Percentiles rank a stretch among this genome's conserved stretches.
These are phyloP conservation scores for Arnoldichthys spilopterus DNA, from an alignment of 2,797 vertebrate genomes.

Conservation along the genomic window DNA sequence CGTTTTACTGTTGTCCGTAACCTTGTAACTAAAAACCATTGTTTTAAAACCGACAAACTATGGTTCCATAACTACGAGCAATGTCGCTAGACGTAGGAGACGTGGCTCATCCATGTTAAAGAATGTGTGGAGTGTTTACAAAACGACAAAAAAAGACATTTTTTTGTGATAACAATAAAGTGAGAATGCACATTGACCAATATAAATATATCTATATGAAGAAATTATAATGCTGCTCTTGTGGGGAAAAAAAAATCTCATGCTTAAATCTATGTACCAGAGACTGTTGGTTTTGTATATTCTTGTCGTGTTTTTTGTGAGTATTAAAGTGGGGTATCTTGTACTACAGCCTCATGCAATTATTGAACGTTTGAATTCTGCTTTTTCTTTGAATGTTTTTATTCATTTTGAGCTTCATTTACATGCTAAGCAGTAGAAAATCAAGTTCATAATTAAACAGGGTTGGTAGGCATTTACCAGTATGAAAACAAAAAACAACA, in stretches of 20 bases:
- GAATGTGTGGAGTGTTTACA: conserved; percentile 55
- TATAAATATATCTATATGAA: conserved; percentile 74
- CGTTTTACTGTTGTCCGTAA: conserved; percentile 76
- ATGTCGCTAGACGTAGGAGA: conserved; percentile 74
- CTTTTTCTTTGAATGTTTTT: background rate
- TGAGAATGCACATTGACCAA: conserved; percentile 71
- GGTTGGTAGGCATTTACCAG: conserved; percentile 47
- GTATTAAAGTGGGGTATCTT: conserved; percentile 84
- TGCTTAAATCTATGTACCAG: conserved; percentile 65
- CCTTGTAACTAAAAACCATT: conserved; percentile 54
- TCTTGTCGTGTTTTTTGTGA: conserved; percentile 83
- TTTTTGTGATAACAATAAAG: conserved; percentile 64
- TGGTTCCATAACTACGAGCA: conserved; percentile 62
- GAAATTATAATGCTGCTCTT: conserved; percentile 74
- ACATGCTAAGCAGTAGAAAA: conserved; percentile 62
- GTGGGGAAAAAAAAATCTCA: conserved; percentile 77
- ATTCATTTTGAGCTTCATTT: background rate
- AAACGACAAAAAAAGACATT: conserved; percentile 34
- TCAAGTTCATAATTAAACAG: conserved; percentile 60
- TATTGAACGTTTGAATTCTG: background rate
- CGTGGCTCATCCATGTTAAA: conserved; percentile 61
- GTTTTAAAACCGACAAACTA: conserved; percentile 57
- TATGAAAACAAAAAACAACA: conserved; percentile 67
- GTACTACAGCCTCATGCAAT: conserved; percentile 45
- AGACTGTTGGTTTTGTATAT: conserved; percentile 87